Percentiles rank a stretch among this genome's conserved stretches.
Evolutionary conservation across 2,888 invertebrate species (phyloP).

Genomic region (Linyphia triangularis): DNA sequence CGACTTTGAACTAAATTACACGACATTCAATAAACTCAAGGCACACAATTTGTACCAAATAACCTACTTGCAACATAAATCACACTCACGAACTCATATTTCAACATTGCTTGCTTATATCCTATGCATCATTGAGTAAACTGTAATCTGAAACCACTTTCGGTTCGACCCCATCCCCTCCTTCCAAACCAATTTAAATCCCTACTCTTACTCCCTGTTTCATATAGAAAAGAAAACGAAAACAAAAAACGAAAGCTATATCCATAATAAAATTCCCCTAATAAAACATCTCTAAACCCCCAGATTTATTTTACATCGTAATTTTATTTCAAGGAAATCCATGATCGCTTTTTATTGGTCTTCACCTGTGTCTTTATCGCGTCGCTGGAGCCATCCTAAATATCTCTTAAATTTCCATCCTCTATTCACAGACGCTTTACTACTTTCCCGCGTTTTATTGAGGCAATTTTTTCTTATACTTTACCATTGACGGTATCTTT

Average conservation of each 20-base stretch:
- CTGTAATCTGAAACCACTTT: conserved; percentile 50
- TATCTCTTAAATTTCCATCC: conserved; percentile 63
- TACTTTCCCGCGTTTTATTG: conserved; percentile 60
- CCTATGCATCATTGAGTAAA: conserved; percentile 32
- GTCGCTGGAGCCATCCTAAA: conserved; percentile 39
- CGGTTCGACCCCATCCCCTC: not conserved
- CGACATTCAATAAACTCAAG: not conserved
- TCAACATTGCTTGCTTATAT: not conserved
- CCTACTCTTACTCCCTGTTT: not conserved
- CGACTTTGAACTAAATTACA: not conserved
- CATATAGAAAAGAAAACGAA: not conserved
- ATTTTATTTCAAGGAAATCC: conserved; percentile 65
- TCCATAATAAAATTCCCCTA: conserved; percentile 63
- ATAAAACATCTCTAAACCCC: conserved; percentile 62
- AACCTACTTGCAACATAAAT: not conserved
- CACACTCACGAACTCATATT: not conserved
- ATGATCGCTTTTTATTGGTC: conserved; percentile 63
- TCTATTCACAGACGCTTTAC: conserved; percentile 55
- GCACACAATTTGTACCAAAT: not conserved
- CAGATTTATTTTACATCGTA: conserved; percentile 64
- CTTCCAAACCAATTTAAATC: conserved; percentile 34
- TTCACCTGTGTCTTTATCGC: conserved; percentile 69
- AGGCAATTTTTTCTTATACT: conserved; percentile 34
- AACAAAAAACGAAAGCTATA: conserved; percentile 14
- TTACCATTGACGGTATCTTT: not conserved